Evolutionary conservation across 2,797 vertebrate species (phyloP), one percentile per base, ranked within the genome.

Genomic region (Momotus momota): DNA sequence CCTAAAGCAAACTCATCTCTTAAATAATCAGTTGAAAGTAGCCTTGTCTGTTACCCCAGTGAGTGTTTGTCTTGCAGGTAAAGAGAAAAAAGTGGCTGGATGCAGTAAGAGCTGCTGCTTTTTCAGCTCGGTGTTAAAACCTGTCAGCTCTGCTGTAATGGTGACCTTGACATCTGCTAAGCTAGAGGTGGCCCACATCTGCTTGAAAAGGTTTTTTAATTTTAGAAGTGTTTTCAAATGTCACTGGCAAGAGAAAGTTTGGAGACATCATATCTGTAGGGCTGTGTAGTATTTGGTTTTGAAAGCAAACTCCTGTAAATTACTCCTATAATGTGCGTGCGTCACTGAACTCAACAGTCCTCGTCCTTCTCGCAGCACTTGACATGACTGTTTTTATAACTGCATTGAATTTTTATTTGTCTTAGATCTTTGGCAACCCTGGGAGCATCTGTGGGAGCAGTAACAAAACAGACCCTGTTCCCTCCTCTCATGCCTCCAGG

Each of bases 361-460:
- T 82, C 26, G 31, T 84, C 31, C 40, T 86, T 14, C 64, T 88
- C 3, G 2, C 16, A 17, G 48, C 15, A 33, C 27, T 60, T 81
- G 73, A 22, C 7, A 0, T 40, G 20, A 65, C 38, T 86, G 8
- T 52, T 93, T 62, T 78, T 66, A 19, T 91, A 93, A 94, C 75
- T 55, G 1, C 8, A 7, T 43, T 69, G 35, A 79, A 43, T 84
- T 94, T 91, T 73, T 57, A 41, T 97, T 88, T 94, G 18, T 97
- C 97, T 40, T 94, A 99, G 99, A 93, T 98, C 98, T 35, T 95
- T 98, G 78, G 93, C 97, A 4, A 97, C 98, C 26, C 55, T 98
- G 92, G 98, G 98, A 67, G 95, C 97, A 2, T 98, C 97, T 25
- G 78, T 98, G 84, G 98, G 98, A 49, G 97, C 97, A 27, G 96